A percentile compares a stretch with the other conserved stretches of the same genome.
Conservation (phyloP, 2,113 vertebrate species). For the Pseudonaja textilis region DNA sequence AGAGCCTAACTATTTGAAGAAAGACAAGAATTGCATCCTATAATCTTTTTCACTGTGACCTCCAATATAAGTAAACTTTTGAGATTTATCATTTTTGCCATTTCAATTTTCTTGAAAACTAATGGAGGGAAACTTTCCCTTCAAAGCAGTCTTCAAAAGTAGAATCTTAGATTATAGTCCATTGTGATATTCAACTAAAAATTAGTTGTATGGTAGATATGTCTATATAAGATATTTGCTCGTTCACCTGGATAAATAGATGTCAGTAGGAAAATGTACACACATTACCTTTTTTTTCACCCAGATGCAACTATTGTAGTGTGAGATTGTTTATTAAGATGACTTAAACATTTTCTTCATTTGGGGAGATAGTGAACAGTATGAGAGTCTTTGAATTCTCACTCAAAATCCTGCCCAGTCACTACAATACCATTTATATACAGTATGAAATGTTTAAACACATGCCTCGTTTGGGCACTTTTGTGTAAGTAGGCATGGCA, state of each 20-base stretch:
- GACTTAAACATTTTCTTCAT: background rate
- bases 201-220: background rate
- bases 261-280: background rate
- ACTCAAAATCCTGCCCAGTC: background rate
- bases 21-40: conserved; percentile 7
- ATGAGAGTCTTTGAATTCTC: background rate
- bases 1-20: conserved; percentile 13
- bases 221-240: background rate
- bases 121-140: conserved; percentile 8
- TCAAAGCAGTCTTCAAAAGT: conserved; percentile 9
- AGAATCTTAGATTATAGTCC: conserved; percentile 12
- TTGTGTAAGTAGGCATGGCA: background rate
- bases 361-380: background rate
- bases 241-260: background rate
- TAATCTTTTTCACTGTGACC: conserved; percentile 41
- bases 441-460: background rate
- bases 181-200: background rate
- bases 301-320: background rate
- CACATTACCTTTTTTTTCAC: background rate
- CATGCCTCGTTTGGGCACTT: background rate
- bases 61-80: background rate
- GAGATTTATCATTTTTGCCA: background rate
- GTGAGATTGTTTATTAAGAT: background rate
- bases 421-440: background rate
- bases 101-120: background rate